Evolutionary conservation across 2,113 vertebrate species (phyloP), one percentile per base, ranked within the genome.

Genomic region (Phylloscopus trochilus): DNA sequence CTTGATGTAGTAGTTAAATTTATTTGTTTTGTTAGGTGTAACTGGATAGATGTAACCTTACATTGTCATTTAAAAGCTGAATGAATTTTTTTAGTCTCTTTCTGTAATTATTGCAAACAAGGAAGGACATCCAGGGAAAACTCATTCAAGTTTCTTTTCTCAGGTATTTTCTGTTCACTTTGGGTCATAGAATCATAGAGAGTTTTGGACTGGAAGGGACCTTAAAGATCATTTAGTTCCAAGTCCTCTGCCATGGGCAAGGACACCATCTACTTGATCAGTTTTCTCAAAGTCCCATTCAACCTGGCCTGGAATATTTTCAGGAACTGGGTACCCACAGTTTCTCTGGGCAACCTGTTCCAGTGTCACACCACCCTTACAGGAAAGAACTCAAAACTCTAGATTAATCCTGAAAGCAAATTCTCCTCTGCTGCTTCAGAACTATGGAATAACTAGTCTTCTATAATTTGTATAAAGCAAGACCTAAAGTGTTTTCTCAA

Each of bases 171-270:
- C 55, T 70, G 12, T 28, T 77, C 15, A 74, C 21, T 37, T 31
- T 26, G 31, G 18, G 39, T n/a, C 39, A 53, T 30, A 33, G 37
- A 64, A 33, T 37, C 27, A 24, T 11, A 58, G 14, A 76, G 43
- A 31, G 17, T 8, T 19, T 60, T 76, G n/a, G 13, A 9, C 47
- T 55, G 14, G 11, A 62, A 55, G 4, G 24, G 28, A 47, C 11
- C 11, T 62, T 41, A 62, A 41, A 53, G 24, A 41, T 15, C 2
- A 55, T 19, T n/a, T 47, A 26, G 11, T 53, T 53, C 20, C n/a
- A 47, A 46, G 0, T 1, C 4, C 2, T 2, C 11, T 63, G 13
- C 39, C 6, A 1, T 35, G 14, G 30, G 9, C 14, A 26, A 28
- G 20, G 24, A 21, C 11, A 31, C 6, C 22, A 41, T 47, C 17